A percentile compares a stretch with the other conserved stretches of the same genome.
phyloP scores from a whole-genome alignment of 2,113 vertebrate species.

The Bettongia penicillata region DNA sequence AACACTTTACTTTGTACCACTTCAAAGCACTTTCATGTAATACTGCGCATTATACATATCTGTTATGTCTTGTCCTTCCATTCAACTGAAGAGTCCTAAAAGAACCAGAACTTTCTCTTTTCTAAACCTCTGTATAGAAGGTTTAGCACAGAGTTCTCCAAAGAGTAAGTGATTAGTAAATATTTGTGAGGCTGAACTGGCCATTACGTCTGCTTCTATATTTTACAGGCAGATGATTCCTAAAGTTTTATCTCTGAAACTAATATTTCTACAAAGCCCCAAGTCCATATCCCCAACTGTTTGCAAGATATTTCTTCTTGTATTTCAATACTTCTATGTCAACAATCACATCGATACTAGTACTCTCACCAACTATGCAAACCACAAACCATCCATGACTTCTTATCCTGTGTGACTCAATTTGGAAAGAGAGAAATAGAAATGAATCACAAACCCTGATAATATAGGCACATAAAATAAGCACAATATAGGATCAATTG shows the following conservation, averaged over 20 bases:
- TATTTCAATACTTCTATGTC: not conserved
- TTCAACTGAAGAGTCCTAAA: not conserved
- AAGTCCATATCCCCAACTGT: not conserved
- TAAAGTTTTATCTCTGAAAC: not conserved
- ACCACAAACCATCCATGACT: not conserved
- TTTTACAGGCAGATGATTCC: not conserved
- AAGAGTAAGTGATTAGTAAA: not conserved
- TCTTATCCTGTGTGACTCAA: not conserved
- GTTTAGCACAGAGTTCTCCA: not conserved
- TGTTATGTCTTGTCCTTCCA: not conserved
- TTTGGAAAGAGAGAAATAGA: not conserved
- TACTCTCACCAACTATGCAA: not conserved
- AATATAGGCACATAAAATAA: too few species aligned
- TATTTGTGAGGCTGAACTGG: not conserved
- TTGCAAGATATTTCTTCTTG: not conserved
- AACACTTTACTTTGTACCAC: too few species aligned
- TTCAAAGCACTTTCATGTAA: too few species aligned
- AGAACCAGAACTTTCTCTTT: not conserved
- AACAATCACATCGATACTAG: not conserved
- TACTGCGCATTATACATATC: not conserved
- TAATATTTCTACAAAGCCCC: not conserved
- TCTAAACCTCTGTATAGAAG: not conserved
- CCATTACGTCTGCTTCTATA: not conserved
- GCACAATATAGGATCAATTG: not conserved
- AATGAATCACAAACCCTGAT: not conserved